phyloP scores from a whole-genome alignment of 2,113 vertebrate species.

The Aldabrachelys gigantea region DNA sequence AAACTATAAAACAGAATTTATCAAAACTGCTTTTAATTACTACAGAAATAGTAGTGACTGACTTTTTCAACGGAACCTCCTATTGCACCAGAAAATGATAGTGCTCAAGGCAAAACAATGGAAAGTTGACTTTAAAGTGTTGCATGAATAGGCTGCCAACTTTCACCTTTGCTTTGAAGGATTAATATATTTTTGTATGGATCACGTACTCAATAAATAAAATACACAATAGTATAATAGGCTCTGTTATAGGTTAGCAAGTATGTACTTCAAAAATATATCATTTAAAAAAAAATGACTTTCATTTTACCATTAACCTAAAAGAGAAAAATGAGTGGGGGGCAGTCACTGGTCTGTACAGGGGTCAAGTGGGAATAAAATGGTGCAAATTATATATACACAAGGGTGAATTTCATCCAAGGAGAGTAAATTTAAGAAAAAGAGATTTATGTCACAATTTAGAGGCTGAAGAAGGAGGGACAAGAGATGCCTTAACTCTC shows the following conservation, averaged over 20 bases:
- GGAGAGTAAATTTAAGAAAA: background rate
- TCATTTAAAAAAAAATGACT: background rate
- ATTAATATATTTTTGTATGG: background rate
- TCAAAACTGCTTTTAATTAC: background rate
- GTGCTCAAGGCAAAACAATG: background rate
- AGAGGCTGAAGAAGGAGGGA: background rate
- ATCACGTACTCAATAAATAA: background rate
- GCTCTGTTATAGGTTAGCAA: background rate
- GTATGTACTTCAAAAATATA: background rate
- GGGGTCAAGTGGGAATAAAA: background rate
- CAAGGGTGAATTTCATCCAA: background rate
- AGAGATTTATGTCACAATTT: background rate
- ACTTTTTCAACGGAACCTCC: background rate
- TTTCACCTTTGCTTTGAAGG: background rate
- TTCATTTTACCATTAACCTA: background rate
- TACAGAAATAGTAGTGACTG: background rate
- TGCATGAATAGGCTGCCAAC: background rate
- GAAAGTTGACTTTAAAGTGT: background rate
- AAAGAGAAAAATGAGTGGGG: background rate
- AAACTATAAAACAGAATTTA: background rate
- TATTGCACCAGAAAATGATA: background rate
- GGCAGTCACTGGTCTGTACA: background rate
- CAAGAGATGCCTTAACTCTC: background rate
- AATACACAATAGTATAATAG: background rate
- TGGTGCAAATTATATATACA: fast-evolving